Evolutionary conservation across 1,140 invertebrate genomes (phyloP), one percentile per base, ranked within the genome.

Genomic region (Drosophila nigromelanica): DNA sequence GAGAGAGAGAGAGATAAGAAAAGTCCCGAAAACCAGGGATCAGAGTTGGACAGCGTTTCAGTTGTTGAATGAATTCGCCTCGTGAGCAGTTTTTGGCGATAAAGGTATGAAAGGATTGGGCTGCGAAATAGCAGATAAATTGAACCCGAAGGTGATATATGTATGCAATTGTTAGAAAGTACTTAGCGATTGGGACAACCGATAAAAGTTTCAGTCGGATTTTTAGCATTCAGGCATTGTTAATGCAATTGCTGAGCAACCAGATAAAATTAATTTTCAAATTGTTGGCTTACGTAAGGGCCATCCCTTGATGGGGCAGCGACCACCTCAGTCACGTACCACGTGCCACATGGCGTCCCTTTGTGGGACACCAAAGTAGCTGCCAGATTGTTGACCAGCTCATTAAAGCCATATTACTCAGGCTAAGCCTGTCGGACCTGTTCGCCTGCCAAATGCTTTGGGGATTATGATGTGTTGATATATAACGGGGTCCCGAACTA

Each of bases 391-490:
- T 56, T 55, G 73, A 58, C 15, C 63, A 86, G 82, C 75, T 78
- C 82, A 86, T 86, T 87, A 86, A 78, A 82, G 82, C 58, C 78
- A 66, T 78, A 81, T 87, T 86, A 82, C 47, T 59, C 39, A 8
- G 60, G 43, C 33, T 73, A 73, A 4, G 10, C 30, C n/a, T 39
- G 27, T 5, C 43, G 18, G 15, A 45, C 15, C 43, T 45, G 11
- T 11, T 39, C 64, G 21, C 2, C 27, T 27, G 27, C 5, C 27
- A 27, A 27, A 27, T 27, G 66, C 81, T 69, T 45, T 45, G 48
- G 69, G 78, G 78, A 81, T 87, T 86, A 86, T 81, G 74, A 87
- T 78, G 81, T 86, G 81, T 86, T 86, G 82, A 86, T 87, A 76
- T 54, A 83, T 62, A 78, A 55, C 66, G 11, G 35, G 4, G 10